Base-by-base conservation (phyloP, 2,888 invertebrate genomes). In the Callyntrura guangdongensis region DNA sequence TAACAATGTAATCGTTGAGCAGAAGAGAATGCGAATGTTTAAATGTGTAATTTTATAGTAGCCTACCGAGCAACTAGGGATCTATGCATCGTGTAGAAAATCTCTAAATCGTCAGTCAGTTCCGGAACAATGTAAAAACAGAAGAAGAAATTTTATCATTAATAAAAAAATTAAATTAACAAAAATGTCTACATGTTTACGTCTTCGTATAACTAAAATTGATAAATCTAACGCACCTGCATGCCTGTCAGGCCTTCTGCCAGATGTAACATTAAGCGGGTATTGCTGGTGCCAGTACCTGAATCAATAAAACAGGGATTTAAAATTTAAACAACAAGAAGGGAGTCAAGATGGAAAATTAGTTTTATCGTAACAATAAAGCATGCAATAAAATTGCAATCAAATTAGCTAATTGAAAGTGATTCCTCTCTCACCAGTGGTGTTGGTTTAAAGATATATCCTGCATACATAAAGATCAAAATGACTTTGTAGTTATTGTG, bases 1-100 rank as follows among this genome's bases (percentile, higher is more conserved):
- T 17, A 69, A 36, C n/a, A 74, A 47, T 45, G 25, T 25, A 20
- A 25, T 22, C 36, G 36, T 36, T 6, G 36, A 36, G 59, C 17
- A 59, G n/a, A 59, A 59, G 59, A 17, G n/a, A 59, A 6, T 59
- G n/a, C n/a, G 17, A 17, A 59, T 17, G 17, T 17, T 14, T 5
- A 61, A 61, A 25, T 64, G 22, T 64, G 9, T 64, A 36, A 36
- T 36, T 36, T 6, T 36, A 36, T 36, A 36, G 12, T 17, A 17
- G 22, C 22, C 36, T 90, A 90, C 88, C 91, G 79, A 45, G 88
- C 88, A 64, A 91, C 20, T 12, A 91, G 45, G 12, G 67, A 47
- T 3, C 85, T 67, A 61, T 91, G 91, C 88, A 91, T 88, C 61
- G 72, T 85, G 53, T 49, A 85, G 36, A 91, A 91, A 5, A 91